Conservation (phyloP, 92 coral and sea anemone species). For the Phenganax stokvisi region DNA sequence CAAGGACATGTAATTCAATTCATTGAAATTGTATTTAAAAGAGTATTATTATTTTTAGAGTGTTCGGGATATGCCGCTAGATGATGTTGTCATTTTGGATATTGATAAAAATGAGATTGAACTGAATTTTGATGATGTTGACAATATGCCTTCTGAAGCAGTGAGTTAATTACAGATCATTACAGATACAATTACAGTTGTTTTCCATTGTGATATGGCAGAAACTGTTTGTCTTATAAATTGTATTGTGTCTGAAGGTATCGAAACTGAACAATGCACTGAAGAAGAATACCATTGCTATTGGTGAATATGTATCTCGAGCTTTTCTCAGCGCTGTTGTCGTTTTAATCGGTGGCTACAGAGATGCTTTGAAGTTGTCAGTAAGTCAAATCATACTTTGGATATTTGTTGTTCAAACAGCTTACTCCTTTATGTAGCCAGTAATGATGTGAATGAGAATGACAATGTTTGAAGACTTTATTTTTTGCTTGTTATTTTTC, state of each 20-base stretch:
- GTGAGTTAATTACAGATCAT: constrained; percentile 41
- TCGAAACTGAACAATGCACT: constrained; percentile 67
- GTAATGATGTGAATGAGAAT: neutral
- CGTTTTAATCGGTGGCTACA: constrained; percentile 78
- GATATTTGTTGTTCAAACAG: too few species aligned
- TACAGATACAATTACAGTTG: too few species aligned
- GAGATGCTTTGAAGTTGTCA: constrained; percentile 75
- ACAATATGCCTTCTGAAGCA: constrained; percentile 65
- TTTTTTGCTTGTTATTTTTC: neutral
- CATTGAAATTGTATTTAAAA: neutral
- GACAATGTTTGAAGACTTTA: neutral
- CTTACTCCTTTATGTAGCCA: too few species aligned
- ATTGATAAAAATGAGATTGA: constrained; percentile 83
- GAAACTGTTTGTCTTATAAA: neutral
- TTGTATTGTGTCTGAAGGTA: constrained; percentile 39
- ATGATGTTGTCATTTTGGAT: constrained; percentile 88
- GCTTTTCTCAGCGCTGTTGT: constrained; percentile 86
- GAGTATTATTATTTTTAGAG: constrained; percentile 44
- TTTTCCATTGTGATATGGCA: too few species aligned
- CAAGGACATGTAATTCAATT: neutral
- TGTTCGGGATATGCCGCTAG: constrained; percentile 87
- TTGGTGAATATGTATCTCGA: constrained; percentile 80
- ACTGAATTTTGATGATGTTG: constrained; percentile 65
- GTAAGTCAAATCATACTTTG: constrained; percentile 47
- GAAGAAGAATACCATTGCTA: constrained; percentile 71